phyloP scores from a whole-genome alignment of 1,140 invertebrate species.

The Leptinotarsa undecemlineata region DNA sequence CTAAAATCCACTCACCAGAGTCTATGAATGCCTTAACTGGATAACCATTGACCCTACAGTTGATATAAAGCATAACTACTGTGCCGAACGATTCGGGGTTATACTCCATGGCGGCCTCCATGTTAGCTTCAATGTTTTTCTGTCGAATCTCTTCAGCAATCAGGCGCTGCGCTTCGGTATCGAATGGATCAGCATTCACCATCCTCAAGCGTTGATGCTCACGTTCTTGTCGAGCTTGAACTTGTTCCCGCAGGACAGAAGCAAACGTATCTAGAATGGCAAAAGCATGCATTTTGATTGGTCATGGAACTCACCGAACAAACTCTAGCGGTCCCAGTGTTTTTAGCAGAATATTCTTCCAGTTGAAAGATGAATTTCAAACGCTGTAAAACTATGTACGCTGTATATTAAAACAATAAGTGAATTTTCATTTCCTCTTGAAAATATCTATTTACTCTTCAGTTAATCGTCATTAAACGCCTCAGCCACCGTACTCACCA shows the following conservation, averaged over 20 bases:
- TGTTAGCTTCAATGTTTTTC: slow-evolving; percentile 97
- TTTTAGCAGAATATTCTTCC: too few species aligned
- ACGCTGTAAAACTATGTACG: too few species aligned
- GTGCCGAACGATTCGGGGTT: slow-evolving; percentile 97
- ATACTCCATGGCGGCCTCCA: slow-evolving; percentile 98
- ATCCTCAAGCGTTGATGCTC: slow-evolving; percentile 84
- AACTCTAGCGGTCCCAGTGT: too few species aligned
- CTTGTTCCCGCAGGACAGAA: slow-evolving; percentile 79
- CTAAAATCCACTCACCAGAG: slow-evolving; percentile 69
- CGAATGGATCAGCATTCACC: slow-evolving; percentile 93
- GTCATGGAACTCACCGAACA: too few species aligned
- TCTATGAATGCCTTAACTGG: slow-evolving; percentile 98
- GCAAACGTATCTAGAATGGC: slow-evolving; percentile 74
- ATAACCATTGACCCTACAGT: slow-evolving; percentile 93
- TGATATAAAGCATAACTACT: slow-evolving; percentile 96
- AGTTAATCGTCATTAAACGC: too few species aligned
- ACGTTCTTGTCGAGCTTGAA: slow-evolving; percentile 73
- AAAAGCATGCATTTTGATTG: neutral
- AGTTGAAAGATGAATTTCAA: too few species aligned
- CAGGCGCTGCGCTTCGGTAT: slow-evolving; percentile 88
- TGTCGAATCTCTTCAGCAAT: slow-evolving; percentile 95
- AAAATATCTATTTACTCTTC: too few species aligned
- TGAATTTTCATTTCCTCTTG: too few species aligned
- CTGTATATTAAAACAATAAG: too few species aligned
- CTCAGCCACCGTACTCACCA: too few species aligned